A percentile compares a stretch with the other conserved stretches of the same genome.
Conservation (phyloP, 2,113 vertebrate species). For the Fregetta grallaria region DNA sequence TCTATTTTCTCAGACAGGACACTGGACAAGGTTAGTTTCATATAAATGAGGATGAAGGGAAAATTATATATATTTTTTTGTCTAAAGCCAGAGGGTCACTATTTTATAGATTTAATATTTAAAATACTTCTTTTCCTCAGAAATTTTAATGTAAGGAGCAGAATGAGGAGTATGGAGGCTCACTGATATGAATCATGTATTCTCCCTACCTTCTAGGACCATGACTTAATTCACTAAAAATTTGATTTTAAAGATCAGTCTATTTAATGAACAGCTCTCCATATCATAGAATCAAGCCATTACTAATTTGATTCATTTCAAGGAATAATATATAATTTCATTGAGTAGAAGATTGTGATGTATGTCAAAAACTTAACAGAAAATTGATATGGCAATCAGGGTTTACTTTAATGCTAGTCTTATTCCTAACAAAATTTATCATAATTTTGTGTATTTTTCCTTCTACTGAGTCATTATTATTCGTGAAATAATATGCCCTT, state of each 20-base stretch:
- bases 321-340: background rate
- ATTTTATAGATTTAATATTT: background rate
- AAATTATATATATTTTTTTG: background rate
- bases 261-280: background rate
- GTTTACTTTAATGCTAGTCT: background rate
- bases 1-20: background rate
- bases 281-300: background rate
- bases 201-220: background rate
- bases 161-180: background rate
- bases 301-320: background rate
- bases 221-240: background rate
- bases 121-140: background rate
- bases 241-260: background rate
- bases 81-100: background rate
- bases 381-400: background rate
- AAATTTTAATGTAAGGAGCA: background rate
- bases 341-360: background rate
- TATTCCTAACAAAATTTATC: background rate
- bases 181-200: background rate
- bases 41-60: background rate
- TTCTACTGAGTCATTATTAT: background rate
- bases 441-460: background rate
- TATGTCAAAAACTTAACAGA: background rate
- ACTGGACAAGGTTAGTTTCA: background rate
- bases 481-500: background rate